These are phyloP conservation scores for Teleiodes luculella DNA, from an alignment of 2,888 invertebrate genomes.

Conservation along the genomic window DNA sequence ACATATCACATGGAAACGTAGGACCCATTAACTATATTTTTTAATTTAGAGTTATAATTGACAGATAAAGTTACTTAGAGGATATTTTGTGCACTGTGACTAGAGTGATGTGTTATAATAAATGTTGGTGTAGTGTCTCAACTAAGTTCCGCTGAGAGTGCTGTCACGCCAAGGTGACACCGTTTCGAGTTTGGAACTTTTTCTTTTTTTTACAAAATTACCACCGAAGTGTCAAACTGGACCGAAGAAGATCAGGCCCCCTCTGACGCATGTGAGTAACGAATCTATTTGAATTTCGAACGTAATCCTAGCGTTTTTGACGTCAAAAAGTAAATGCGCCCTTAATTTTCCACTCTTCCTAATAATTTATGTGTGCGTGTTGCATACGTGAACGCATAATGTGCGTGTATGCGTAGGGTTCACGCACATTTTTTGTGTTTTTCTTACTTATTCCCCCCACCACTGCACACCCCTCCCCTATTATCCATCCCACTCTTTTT, in stretches of 20 bases:
- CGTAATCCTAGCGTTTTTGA: conserved; percentile 34
- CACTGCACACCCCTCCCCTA: conserved; percentile 61
- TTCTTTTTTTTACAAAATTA: conserved; percentile 71
- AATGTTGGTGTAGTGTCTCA: conserved; percentile 61
- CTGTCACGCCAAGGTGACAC: conserved; percentile 63
- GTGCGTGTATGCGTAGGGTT: conserved; percentile 55
- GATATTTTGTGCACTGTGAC: conserved; percentile 66
- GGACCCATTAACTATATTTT: conserved; percentile 69
- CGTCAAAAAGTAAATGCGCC: conserved; percentile 34
- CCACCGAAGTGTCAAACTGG: conserved; percentile 77
- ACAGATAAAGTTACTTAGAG: conserved; percentile 36
- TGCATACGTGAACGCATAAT: conserved; percentile 39
- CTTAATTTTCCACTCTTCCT: conserved; percentile 63
- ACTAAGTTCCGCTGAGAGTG: conserved; percentile 60
- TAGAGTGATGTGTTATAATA: conserved; percentile 62
- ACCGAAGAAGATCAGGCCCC: conserved; percentile 74
- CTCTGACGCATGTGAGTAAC: conserved; percentile 76
- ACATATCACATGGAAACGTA: conserved; percentile 76
- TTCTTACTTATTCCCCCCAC: conserved; percentile 56
- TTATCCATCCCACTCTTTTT: conserved; percentile 76
- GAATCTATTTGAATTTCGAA: conserved; percentile 13
- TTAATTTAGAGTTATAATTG: conserved; percentile 33
- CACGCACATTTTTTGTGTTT: conserved; percentile 75
- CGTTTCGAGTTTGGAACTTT: conserved; percentile 56
- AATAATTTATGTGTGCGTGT: conserved; percentile 47